These are phyloP conservation scores for Philereme vetulata DNA, from an alignment of 2,888 invertebrate species.

Conservation along the genomic window DNA sequence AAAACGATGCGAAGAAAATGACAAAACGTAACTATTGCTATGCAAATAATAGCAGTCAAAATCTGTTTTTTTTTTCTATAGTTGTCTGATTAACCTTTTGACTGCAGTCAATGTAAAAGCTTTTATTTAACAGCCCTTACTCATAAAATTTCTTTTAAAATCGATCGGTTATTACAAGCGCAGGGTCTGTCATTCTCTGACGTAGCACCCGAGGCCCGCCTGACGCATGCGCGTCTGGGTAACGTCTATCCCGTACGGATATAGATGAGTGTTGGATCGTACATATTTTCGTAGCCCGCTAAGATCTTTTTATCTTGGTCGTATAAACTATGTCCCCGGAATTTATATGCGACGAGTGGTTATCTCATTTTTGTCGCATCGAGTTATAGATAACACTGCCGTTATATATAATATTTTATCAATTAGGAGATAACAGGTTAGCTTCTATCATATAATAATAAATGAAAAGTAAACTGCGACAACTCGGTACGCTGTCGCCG, in stretches of 20 bases:
- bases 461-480: slow-evolving; percentile 74
- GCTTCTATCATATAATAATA: slow-evolving; percentile 66
- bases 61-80: too few relatives aligned
- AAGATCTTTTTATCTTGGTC: slow-evolving; percentile 70
- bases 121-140: slow-evolving; percentile 28
- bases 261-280: slow-evolving; percentile 69
- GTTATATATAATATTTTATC: slow-evolving; percentile 71
- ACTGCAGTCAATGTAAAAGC: slow-evolving; percentile 37
- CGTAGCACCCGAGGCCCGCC: slow-evolving; percentile 65
- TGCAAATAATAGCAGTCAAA: too few relatives aligned
- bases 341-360: slow-evolving; percentile 61
- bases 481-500: slow-evolving; percentile 55
- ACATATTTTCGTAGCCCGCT: slow-evolving; percentile 66
- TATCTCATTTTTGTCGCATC: slow-evolving; percentile 80
- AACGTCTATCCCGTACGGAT: slow-evolving; percentile 77
- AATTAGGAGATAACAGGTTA: slow-evolving; percentile 71
- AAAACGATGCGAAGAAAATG: too few relatives aligned
- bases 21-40: too few relatives aligned
- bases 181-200: slow-evolving; percentile 80
- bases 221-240: slow-evolving; percentile 82
- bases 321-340: slow-evolving; percentile 62
- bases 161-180: slow-evolving; percentile 77
- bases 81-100: too few relatives aligned
- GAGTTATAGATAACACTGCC: slow-evolving; percentile 71
- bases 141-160: slow-evolving; percentile 72